Base-by-base conservation (phyloP, 2,113 vertebrate genomes). In the Camarhynchus parvulus region DNA sequence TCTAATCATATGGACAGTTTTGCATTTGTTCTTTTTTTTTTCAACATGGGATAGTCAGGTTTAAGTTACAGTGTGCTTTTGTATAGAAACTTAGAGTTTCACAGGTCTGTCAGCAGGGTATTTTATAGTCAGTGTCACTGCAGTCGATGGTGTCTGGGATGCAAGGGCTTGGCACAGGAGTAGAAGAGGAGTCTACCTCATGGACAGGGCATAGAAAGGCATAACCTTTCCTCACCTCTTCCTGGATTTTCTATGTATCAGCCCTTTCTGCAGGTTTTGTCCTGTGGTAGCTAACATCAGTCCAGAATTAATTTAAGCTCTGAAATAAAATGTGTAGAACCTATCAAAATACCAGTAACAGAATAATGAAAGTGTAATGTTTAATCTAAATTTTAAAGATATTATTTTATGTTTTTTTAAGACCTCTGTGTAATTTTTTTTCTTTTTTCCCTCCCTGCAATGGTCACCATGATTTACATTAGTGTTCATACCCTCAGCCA, bases 81-180 rank as follows among this genome's bases (percentile, higher is more conserved):
- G 28, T 66, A 0, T 62, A 21, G 9, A 42, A 39, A 7, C 23
- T 59, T 55, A 39, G 2, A 7, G 6, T 59, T 64, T 56, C 15
- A 17, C 6, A 28, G 35, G 17, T 62, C 59, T 39, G 59, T 39
- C 59, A 39, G 59, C 59, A 20, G 25, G 35, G 25, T 39, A 39
- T 24, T 39, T 83, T 0, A 0, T 47, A 73, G 49, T 83, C 62
- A 64, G 11, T 73, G 37, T 49, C 0, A 0, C 35, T 70, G 22
- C 21, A 18, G 13, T 81, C 89, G n/a, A 35, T 31, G 4, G 30
- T 87, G 73, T 83, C 24, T 56, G 46, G 2, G 8, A 70, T 70
- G 8, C n/a, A 44, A 39, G 55, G 41, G 10, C 13, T 88, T 83
- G 19, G 31, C 52, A 50, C 9, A n/a, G 20, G 19, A 61, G 33